phyloP scores from a whole-genome alignment of 2,797 vertebrate species.

The Chelonia mydas region DNA sequence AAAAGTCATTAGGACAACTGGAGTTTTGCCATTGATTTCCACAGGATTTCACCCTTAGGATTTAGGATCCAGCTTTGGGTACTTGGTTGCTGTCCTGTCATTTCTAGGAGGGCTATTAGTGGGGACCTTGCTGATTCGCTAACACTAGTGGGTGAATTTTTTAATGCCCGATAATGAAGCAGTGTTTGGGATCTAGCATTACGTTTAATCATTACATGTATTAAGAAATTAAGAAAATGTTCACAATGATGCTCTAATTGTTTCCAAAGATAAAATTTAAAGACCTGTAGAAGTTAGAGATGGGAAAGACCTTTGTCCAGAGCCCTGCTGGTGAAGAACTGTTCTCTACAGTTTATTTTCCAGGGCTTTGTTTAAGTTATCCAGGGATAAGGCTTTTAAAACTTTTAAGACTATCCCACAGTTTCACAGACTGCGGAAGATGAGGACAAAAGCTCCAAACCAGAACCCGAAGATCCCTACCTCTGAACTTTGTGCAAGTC shows the following conservation, averaged over 20 bases:
- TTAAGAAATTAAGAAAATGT: background rate
- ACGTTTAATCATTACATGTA: background rate
- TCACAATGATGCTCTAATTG: background rate
- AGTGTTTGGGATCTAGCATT: background rate
- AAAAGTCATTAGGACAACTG: slow-evolving; percentile 11
- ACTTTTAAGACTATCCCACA: slow-evolving; percentile 8
- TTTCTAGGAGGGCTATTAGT: background rate
- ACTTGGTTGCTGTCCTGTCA: fast-evolving
- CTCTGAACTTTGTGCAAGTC: background rate
- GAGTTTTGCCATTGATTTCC: background rate
- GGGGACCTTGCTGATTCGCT: too few species aligned
- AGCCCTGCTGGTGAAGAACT: background rate
- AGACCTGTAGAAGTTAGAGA: background rate
- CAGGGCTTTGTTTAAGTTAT: background rate
- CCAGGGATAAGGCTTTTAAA: background rate
- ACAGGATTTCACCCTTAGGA: slow-evolving; percentile 33
- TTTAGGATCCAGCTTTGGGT: background rate
- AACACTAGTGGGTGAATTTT: background rate
- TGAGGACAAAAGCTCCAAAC: slow-evolving; percentile 40
- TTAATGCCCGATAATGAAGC: background rate
- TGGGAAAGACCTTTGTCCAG: background rate
- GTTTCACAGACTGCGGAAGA: slow-evolving; percentile 6
- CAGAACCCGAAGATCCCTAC: background rate
- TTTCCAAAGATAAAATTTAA: background rate
- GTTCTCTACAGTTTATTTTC: background rate